phyloP scores from a whole-genome alignment of 1,140 invertebrate genomes.

The Zaprionus inermis region DNA sequence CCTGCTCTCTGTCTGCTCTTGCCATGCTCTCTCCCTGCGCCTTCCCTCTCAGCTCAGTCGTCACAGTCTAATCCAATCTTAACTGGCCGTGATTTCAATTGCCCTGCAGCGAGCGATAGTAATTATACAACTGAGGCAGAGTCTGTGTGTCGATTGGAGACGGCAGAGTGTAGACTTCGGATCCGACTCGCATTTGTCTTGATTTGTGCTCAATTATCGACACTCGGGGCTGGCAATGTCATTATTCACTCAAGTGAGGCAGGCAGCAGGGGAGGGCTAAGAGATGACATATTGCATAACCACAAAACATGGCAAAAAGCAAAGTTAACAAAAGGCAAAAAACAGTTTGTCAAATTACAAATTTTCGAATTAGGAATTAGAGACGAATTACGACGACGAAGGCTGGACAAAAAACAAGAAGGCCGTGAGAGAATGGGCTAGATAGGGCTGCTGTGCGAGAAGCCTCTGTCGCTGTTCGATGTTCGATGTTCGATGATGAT shows the following conservation, averaged over 20 bases:
- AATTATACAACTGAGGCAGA: background rate
- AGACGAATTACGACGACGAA: conserved; percentile 41
- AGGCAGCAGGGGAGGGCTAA: background rate
- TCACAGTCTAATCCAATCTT: background rate
- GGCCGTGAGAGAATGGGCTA: background rate
- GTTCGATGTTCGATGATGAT: conserved; percentile 35
- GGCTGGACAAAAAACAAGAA: conserved; percentile 1
- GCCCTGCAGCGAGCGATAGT: conserved; percentile 4
- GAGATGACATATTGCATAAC: conserved; percentile 43
- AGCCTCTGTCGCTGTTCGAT: conserved; percentile 23
- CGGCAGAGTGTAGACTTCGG: background rate
- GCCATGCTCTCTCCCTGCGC: too few species aligned
- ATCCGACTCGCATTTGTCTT: conserved; percentile 18
- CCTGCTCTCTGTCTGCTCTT: too few species aligned
- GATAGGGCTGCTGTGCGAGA: conserved; percentile 13
- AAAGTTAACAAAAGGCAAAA: conserved; percentile 21
- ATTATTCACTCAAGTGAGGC: conserved; percentile 8
- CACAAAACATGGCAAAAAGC: conserved; percentile 34
- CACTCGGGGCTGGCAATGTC: conserved; percentile 31
- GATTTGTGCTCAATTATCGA: conserved; percentile 49
- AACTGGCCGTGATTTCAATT: conserved; percentile 3
- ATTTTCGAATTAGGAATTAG: conserved; percentile 57
- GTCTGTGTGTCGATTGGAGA: background rate
- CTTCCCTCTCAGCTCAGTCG: background rate
- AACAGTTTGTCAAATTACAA: conserved; percentile 51